phyloP scores from a whole-genome alignment of 1,140 invertebrate species.

The Chrysomallon squamiferum region DNA sequence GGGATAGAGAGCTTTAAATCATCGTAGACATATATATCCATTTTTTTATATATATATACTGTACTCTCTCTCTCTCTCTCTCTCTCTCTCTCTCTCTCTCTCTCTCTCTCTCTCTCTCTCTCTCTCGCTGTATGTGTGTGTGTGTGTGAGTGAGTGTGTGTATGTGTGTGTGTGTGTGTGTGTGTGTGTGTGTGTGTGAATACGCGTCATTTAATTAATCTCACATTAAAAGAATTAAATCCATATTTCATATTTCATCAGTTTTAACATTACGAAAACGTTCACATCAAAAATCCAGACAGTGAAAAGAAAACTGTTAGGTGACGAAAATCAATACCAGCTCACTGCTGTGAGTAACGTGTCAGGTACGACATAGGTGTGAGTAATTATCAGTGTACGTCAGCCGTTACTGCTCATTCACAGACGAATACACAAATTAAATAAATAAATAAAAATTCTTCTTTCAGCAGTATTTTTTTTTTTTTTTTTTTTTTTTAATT shows the following conservation, averaged over 20 bases:
- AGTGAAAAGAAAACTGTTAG: background rate
- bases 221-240: constrained; percentile 5
- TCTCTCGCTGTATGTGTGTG: constrained; percentile 8
- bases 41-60: no score
- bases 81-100: background rate
- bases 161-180: constrained; percentile 3
- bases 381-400: no score
- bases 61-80: background rate
- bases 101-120: constrained; percentile 3
- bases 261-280: background rate
- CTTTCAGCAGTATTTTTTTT: no score
- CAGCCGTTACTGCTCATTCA: no score
- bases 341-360: no score
- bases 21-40: no score
- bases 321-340: background rate
- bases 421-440: no score
- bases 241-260: background rate
- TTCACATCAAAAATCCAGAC: background rate
- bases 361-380: background rate
- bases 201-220: background rate
- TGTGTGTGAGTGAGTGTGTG: constrained; percentile 12
- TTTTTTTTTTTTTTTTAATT: no score
- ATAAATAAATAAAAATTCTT: no score
- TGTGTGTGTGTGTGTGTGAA: constrained; percentile 6
- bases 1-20: no score